Evolutionary conservation across 2,113 vertebrate genomes (phyloP).

Genomic region (Solenodon paradoxus): DNA sequence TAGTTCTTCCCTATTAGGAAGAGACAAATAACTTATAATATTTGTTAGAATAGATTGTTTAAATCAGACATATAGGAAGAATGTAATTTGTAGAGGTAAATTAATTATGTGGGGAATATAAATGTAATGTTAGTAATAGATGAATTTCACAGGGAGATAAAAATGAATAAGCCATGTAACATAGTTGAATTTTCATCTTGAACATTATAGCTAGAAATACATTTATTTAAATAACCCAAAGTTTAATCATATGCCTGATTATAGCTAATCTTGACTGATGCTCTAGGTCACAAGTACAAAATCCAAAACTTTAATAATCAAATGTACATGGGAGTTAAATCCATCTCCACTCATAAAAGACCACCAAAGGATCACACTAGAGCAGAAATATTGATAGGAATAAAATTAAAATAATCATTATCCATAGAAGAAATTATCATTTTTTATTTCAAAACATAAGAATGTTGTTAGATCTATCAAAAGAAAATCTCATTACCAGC

Average conservation of each 20-base stretch:
- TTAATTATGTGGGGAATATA: neutral
- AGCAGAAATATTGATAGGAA: neutral
- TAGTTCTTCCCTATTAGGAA: neutral
- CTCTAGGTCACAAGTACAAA: neutral
- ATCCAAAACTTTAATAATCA: neutral
- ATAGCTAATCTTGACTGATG: neutral
- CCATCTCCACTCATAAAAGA: neutral
- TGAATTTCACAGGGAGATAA: conserved; percentile 32
- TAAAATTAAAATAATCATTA: neutral
- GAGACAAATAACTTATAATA: neutral
- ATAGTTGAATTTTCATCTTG: neutral
- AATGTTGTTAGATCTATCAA: neutral
- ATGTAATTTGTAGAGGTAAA: neutral
- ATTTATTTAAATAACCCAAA: neutral
- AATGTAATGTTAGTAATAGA: neutral
- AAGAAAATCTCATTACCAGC: neutral
- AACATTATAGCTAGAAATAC: neutral
- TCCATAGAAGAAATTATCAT: neutral
- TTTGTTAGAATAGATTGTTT: neutral
- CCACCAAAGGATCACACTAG: neutral
- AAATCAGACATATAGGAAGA: neutral
- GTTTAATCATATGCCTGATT: neutral
- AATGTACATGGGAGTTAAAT: neutral
- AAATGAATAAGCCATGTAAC: neutral
- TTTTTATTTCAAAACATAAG: conserved; percentile 13